A percentile compares a stretch with the other conserved stretches of the same genome.
Evolutionary conservation across 2,888 invertebrate genomes (phyloP).

Genomic region (Agrilus biguttatus): DNA sequence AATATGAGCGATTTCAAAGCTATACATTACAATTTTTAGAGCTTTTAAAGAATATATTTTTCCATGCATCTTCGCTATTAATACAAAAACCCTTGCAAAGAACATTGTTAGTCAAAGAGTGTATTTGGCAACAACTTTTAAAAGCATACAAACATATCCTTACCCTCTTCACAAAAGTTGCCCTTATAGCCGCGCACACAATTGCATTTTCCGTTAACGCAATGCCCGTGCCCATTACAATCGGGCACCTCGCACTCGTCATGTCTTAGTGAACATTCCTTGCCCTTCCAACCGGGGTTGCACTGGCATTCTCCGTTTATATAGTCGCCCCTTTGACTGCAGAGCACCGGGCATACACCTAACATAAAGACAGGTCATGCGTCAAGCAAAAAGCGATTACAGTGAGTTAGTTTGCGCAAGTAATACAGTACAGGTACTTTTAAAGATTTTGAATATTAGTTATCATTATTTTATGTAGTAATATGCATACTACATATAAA

Average conservation of each 20-base stretch:
- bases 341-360: constrained; percentile 93
- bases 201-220: constrained; percentile 87
- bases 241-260: constrained; percentile 94
- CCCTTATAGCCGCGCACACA: constrained; percentile 92
- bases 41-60: too few species aligned
- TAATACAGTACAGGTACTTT: too few species aligned
- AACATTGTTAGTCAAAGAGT: neutral
- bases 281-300: constrained; percentile 96
- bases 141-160: constrained; percentile 13
- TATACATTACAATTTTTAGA: too few species aligned
- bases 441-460: too few species aligned
- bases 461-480: too few species aligned
- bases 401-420: too few species aligned
- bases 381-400: too few species aligned
- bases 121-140: neutral
- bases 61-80: too few species aligned
- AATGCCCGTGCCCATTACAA: constrained; percentile 93
- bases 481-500: too few species aligned
- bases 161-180: constrained; percentile 82
- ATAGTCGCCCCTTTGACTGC: constrained; percentile 93
- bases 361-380: constrained; percentile 20
- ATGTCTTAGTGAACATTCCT: constrained; percentile 87
- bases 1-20: too few species aligned
- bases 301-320: constrained; percentile 94
- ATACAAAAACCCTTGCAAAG: constrained; percentile 3